phyloP scores from a whole-genome alignment of 2,113 vertebrate genomes.

The Psammodynastes pulverulentus region DNA sequence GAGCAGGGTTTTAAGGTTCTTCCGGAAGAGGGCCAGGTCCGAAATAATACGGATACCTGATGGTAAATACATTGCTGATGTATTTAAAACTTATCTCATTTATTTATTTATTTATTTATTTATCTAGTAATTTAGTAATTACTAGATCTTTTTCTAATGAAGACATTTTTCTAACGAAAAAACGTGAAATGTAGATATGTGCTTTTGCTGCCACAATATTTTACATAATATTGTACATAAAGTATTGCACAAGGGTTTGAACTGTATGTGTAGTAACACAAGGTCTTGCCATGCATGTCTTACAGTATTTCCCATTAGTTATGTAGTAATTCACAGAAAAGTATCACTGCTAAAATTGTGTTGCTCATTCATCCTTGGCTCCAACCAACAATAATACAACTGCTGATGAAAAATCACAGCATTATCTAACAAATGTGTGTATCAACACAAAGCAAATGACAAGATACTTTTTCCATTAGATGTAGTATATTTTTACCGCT shows the following conservation, averaged over 20 bases:
- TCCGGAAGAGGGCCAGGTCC: no score
- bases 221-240: not conserved
- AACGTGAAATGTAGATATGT: not conserved
- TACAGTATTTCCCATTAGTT: not conserved
- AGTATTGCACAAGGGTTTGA: not conserved
- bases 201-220: not conserved
- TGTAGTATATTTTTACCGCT: not conserved
- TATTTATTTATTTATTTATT: no score
- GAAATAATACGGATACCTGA: no score
- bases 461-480: not conserved
- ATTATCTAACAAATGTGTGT: not conserved
- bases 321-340: not conserved
- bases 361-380: not conserved
- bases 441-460: not conserved
- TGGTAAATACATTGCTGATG: no score
- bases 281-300: not conserved
- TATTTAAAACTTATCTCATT: not conserved
- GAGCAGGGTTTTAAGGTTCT: no score
- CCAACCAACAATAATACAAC: not conserved
- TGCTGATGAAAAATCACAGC: not conserved
- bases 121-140: not conserved
- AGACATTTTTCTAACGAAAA: not conserved
- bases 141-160: not conserved
- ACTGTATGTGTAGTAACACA: not conserved
- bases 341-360: not conserved